These are phyloP conservation scores for Allolobophora icterica DNA, from an alignment of 2,888 invertebrate species.

Conservation along the genomic window DNA sequence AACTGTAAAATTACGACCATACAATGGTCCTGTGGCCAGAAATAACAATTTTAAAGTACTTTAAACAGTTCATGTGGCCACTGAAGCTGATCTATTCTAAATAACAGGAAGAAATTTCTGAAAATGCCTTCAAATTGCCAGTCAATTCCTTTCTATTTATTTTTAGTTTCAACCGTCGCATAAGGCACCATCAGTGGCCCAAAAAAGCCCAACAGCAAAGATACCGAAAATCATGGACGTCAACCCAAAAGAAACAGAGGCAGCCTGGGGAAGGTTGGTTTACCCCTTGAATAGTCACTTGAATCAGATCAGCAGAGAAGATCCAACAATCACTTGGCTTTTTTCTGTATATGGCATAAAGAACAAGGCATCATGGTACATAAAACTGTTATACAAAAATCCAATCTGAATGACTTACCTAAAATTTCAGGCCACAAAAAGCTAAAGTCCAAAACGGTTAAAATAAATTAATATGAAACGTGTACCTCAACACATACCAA, in stretches of 20 bases:
- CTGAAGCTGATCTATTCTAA: neutral
- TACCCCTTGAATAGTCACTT: neutral
- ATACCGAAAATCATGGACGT: neutral
- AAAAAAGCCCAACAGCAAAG: neutral
- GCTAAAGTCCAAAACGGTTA: neutral
- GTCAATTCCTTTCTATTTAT: neutral
- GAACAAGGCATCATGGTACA: neutral
- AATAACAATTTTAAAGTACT: neutral
- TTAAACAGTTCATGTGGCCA: neutral
- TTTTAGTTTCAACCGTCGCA: neutral
- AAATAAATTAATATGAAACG: neutral
- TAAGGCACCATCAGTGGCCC: neutral
- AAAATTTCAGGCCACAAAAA: neutral
- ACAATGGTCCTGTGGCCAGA: neutral
- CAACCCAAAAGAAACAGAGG: neutral
- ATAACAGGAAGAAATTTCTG: neutral
- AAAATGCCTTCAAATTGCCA: neutral
- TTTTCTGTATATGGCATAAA: neutral
- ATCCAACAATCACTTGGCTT: neutral
- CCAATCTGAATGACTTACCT: neutral
- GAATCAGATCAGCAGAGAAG: neutral
- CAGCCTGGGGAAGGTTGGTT: neutral
- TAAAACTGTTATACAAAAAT: neutral
- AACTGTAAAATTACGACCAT: neutral
- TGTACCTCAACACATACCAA: conserved; percentile 72